Evolutionary conservation across 1,140 invertebrate species (phyloP), one percentile per base, ranked within the genome.

Genomic region (Alviniconcha marisindica): DNA sequence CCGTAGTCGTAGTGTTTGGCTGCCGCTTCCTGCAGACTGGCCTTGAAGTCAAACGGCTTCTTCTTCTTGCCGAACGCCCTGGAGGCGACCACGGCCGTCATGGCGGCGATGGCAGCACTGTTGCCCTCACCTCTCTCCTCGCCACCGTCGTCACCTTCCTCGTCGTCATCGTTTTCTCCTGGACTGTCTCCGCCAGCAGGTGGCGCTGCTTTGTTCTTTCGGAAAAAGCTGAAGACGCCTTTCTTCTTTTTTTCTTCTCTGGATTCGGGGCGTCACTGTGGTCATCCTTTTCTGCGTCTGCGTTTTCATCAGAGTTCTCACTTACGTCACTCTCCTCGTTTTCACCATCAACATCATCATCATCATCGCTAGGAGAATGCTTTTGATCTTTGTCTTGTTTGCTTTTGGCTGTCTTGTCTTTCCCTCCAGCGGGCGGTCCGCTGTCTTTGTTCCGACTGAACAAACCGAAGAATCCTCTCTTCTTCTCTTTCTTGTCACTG

Each of bases 1-100:
- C 18, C 63, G 36, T 66, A 66, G 63, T 66, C 63, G 31, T 66
- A 66, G 63, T 66, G 31, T 66, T 33, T 66, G 12, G 63, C 7
- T 15, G 31, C 63, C 36, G 63, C 18, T 7, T 28, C 63, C 36
- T 66, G 28, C 36, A 66, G 28, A 33, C 36, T 66, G 36, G 63
- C 63, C 36, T 66, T 66, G 63, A 66, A 66, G 31, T 66, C 63
- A 33, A 66, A 66, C 31, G 63, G 31, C 24, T 66, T 66, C 63
- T 66, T 66, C 24, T 66, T 66, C 63, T 66, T 66, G 28, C 63
- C 63, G 36, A 66, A 66, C n/a, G 63, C 63, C 63, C 31, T 66
- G 28, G 63, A 28, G 36, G 63, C 63, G n/a, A 33, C 63, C 5
- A 66, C 63, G 28, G 63, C 63, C 14, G 63, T 66, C 63, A 66